Base-by-base conservation (phyloP, 1,140 invertebrate genomes). In the Caenorhabditis briggsae region DNA sequence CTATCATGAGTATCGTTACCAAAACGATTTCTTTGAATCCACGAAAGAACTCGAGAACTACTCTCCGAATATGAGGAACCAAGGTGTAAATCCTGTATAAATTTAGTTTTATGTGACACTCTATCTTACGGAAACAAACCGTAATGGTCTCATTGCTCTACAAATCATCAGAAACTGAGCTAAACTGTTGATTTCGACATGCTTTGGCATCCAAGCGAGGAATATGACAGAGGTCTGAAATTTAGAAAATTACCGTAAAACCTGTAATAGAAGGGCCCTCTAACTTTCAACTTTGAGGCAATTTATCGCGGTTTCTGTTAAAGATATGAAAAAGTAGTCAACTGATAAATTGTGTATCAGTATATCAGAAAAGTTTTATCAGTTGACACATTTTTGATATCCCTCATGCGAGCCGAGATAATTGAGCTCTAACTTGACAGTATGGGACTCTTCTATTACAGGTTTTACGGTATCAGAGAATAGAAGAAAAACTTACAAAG, bases 51-150 rank as follows among this genome's bases (percentile, higher is more conserved):
- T 99, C 98, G 92, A 97, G 98, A 43, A 99, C 98, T n/a, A 99
- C 98, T 94, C 98, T 97, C 88, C 97, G 94, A 97, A 99, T 99
- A 92, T 99, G 98, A 84, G 98, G 98, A n/a, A 99, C 97, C 55
- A 99, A 94, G 16, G 96, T 98, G 93, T 99, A 99, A 89, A 99
- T 99, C 87, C 98, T 93, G 50, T 82, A 78, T 11, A 25, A 11
- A 12, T 61, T 61, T 23, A 12, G 6, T 25, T 25, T 25, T 12
- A 0, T 0, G 12, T 1, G 1, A 6, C 5, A 20, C 5, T 61
- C 8, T 25, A 0, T 12, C 0, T 5, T 11, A 11, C 9, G 8
- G 23, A 20, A 0, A 25, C n/a, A 9, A 0, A 78, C 70, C 70
- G 48, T n/a, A 99, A 93, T 5, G 98, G 98, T 18, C 98, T 94